Base-by-base conservation (phyloP, 2,888 invertebrate genomes). In the Slavum lentiscoides region DNA sequence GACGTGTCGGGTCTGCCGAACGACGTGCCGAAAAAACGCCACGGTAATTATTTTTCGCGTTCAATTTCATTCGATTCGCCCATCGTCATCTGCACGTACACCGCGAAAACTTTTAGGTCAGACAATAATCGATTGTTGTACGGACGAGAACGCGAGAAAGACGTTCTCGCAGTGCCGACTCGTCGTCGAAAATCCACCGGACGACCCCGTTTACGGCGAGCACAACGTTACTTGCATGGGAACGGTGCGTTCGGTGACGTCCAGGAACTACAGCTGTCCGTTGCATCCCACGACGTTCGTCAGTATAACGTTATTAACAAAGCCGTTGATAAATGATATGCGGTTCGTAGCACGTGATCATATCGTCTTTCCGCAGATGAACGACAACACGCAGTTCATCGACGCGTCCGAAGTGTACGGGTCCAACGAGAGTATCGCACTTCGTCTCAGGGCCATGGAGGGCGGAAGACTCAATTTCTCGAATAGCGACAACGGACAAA, bases 211-310 rank as follows among this genome's bases (percentile, higher is more conserved):
- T 23, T 84, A 83, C 82, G 81, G 83, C 43, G 83, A 84, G 64
- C 83, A 83, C 72, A 83, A 83, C 61, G 83, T 84, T 74, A 80
- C 80, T 76, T 84, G 84, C 81, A 84, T 84, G 84, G 84, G 83
- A 73, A 82, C 84, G 17, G 70, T 83, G 11, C 82, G 84, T 6
- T 94, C 94, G 3, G 88, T 92, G 58, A 90, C 93, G 17, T 86
- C 80, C n/a, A 43, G 15, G 4, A 72, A 80, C 43, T 72, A 58
- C 13, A 72, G 80, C n/a, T 80, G 80, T 58, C 70, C 80, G 13
- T 30, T 80, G 19, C 9, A n/a, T 5, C 80, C 80, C 2, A 43
- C 58, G 4, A 64, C 80, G 9, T 72, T 80, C 23, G 80, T 80
- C 21, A 59, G 66, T 70, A 8, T 4, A 30, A 30, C 4, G 30